Percentiles rank a stretch among this genome's conserved stretches.
phyloP scores from a whole-genome alignment of 2,797 vertebrate species.

The Echeneis naucrates region DNA sequence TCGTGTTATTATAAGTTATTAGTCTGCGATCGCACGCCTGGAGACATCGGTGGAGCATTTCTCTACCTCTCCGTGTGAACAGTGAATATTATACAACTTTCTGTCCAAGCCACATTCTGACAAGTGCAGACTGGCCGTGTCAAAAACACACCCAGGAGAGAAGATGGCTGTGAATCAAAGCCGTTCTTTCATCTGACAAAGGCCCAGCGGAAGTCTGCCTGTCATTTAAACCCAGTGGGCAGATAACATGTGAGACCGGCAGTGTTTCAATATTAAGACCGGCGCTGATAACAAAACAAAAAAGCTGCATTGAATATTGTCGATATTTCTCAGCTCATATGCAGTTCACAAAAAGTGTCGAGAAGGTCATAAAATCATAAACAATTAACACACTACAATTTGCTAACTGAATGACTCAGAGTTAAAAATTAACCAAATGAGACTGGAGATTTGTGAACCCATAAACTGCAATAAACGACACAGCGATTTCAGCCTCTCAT shows the following conservation, averaged over 20 bases:
- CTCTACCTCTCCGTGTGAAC: background rate
- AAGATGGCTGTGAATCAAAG: conserved; percentile 35
- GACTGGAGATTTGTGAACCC: too few relatives aligned
- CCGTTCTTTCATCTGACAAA: conserved; percentile 15
- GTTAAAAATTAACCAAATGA: too few relatives aligned
- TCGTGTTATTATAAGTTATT: too few relatives aligned
- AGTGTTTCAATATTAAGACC: background rate
- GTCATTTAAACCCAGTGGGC: conserved; percentile 10
- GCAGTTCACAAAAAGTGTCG: background rate
- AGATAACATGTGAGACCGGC: conserved; percentile 19
- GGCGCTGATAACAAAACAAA: background rate
- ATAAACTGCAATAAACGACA: too few relatives aligned
- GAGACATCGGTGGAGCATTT: background rate
- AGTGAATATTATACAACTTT: conserved; percentile 17
- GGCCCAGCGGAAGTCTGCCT: background rate
- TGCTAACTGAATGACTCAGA: too few relatives aligned
- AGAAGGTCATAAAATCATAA: too few relatives aligned
- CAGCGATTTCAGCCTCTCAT: too few relatives aligned
- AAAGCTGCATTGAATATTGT: background rate
- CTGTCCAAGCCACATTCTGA: conserved; percentile 25
- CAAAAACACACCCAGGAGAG: conserved; percentile 57
- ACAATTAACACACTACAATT: too few relatives aligned
- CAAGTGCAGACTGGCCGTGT: conserved; percentile 61
- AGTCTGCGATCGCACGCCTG: too few relatives aligned
- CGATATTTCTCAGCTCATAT: background rate